phyloP scores from a whole-genome alignment of 2,113 vertebrate species.

The Hystrix brachyura region DNA sequence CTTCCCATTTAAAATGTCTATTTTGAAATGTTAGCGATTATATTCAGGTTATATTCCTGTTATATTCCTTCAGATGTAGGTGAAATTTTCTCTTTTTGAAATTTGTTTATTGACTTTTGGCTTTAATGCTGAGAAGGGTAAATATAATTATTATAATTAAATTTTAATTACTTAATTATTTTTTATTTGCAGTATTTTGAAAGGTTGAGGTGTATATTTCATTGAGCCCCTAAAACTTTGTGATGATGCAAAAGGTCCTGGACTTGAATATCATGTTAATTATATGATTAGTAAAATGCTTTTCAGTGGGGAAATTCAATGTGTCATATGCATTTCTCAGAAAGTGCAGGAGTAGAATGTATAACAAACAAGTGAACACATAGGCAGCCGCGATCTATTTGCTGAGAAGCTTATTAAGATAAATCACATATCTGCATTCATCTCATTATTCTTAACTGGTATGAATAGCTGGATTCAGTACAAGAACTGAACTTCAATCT shows the following conservation, averaged over 20 bases:
- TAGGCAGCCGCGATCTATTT: background rate
- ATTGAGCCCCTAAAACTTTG: background rate
- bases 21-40: background rate
- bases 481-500: background rate
- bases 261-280: background rate
- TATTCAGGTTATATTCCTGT: background rate
- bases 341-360: background rate
- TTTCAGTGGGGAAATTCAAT: background rate
- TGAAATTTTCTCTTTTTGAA: background rate
- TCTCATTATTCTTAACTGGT: conserved; percentile 44
- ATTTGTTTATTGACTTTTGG: background rate
- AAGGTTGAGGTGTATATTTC: background rate
- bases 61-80: background rate
- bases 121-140: background rate
- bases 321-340: background rate
- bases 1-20: background rate
- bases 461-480: conserved; percentile 52
- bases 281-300: background rate
- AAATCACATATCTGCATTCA: background rate
- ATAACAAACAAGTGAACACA: background rate
- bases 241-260: background rate
- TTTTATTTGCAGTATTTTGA: background rate
- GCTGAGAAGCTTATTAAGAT: conserved; percentile 30
- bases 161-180: background rate
- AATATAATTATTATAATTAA: background rate